Evolutionary conservation across 2,113 vertebrate species (phyloP).

Genomic region (Ceyx cyanopectus): DNA sequence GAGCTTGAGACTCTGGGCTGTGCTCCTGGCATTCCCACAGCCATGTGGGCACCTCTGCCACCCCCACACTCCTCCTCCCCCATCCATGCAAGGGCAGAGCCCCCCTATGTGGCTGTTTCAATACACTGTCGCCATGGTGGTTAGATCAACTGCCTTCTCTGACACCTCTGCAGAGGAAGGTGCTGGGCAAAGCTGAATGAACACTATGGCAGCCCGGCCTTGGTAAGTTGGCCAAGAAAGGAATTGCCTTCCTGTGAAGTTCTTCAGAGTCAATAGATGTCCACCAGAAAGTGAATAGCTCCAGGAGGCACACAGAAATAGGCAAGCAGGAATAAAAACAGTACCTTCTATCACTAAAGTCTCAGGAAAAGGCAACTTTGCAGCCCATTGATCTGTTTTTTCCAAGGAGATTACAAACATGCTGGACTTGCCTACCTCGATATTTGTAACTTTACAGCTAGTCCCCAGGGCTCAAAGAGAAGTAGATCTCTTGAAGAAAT

Average conservation of each 20-base stretch:
- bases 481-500: neutral
- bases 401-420: rapidly evolving
- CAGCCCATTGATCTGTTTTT: neutral
- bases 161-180: rapidly evolving
- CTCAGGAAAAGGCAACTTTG: neutral
- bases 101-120: rapidly evolving
- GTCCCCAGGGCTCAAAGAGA: neutral
- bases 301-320: neutral
- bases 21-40: neutral
- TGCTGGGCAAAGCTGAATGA: neutral
- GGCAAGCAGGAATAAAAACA: neutral
- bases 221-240: neutral
- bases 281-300: neutral
- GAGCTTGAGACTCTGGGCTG: neutral
- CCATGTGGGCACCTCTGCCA: rapidly evolving
- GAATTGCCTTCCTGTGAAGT: neutral
- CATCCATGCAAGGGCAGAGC: neutral
- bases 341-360: neutral
- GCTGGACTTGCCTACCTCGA: neutral
- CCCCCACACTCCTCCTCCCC: rapidly evolving
- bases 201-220: rapidly evolving
- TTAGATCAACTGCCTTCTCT: rapidly evolving
- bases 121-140: rapidly evolving
- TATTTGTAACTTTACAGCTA: neutral
- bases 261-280: neutral